Base-by-base conservation (phyloP, 1,140 invertebrate genomes). In the Thaumetopoea pityocampa region DNA sequence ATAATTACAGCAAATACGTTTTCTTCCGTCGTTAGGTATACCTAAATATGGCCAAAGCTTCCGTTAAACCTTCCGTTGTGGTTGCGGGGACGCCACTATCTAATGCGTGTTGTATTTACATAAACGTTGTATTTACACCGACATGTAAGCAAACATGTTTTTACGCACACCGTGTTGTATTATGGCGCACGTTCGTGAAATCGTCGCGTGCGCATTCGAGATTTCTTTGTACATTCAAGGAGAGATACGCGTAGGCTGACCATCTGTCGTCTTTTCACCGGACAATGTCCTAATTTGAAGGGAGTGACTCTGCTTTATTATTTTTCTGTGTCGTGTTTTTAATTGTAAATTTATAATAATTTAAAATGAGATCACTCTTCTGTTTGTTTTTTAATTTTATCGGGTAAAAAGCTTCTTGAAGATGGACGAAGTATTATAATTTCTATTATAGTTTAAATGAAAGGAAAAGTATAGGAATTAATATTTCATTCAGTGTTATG, bases 141-240 rank as follows among this genome's bases (percentile, higher is more conserved):
- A 40, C 36, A 35, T 30, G 45, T 20, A 32, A 8, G 9, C 9
- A 34, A 27, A 34, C 34, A 37, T 22, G 40, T 53, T 45, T 32
- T 24, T 56, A 47, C 46, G 38, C 35, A 54, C 46, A 17, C 24
- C n/a, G n/a, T n/a, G n/a, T n/a, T n/a, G n/a, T n/a, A n/a, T n/a
- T n/a, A n/a, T n/a, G n/a, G n/a, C 35, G 32, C 35, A 38, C 26
- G 52, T 52, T 62, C 58, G 64, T 65, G 73, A 78, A 72, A 78
- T 63, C 68, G 37, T 72, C 54, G 73, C 70, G 67, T 78, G 70
- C 60, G 32, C 14, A 51, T 22, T 14, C 15, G 48, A 66, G 73
- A 72, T 74, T 76, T 78, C 68, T 72, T 74, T 60, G 54, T 63
- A 42, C 71, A 61, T 70, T 69, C 68, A 70, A 70, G 65, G 66